Evolutionary conservation across 2,888 invertebrate genomes (phyloP), one percentile per base, ranked within the genome.

Genomic region (Dione vanillae): DNA sequence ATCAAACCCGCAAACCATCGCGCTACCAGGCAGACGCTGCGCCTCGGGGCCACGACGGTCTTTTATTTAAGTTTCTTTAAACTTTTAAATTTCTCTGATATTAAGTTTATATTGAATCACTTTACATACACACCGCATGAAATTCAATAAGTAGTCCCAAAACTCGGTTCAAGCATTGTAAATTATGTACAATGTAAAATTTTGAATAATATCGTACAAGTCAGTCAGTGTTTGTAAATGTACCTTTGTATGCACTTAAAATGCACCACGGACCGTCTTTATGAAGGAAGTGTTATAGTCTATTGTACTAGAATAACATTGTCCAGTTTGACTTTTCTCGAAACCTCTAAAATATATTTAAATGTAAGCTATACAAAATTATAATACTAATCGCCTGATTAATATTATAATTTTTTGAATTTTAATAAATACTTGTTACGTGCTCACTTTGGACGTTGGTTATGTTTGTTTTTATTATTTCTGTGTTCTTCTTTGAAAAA

Each of bases 201-300:
- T 51, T 52, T 51, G 43, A 65, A 52, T 45, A 59, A 54, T 52
- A 61, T 66, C 41, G 54, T 61, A 54, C n/a, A 45, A 41, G 47
- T 51, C 16, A 59, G 51, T n/a, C 59, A 59, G 19, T 51, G 61
- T 43, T 20, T 49, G 11, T 49, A 49, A 3, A 20, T 49, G 16
- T 12, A 49, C 19, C 19, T 49, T 49, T 41, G 27, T 16, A 37
- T 51, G 19, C 56, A 65, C 52, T 52, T 70, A 47, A 66, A 73
- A 71, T 73, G 68, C 68, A 41, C 14, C 16, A 16, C 61, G 12
- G 65, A 27, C 56, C 20, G 12, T 10, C 14, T 43, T 66, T 62
- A 47, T 70, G 41, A 16, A 71, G 71, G 73, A 73, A 69, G 62
- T 58, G 27, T 71, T 67, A 70, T 62, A 54, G 62, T 62, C 68